A percentile compares a stretch with the other conserved stretches of the same genome.
Conservation (phyloP, 2,113 vertebrate genomes). For the Egretta garzetta region DNA sequence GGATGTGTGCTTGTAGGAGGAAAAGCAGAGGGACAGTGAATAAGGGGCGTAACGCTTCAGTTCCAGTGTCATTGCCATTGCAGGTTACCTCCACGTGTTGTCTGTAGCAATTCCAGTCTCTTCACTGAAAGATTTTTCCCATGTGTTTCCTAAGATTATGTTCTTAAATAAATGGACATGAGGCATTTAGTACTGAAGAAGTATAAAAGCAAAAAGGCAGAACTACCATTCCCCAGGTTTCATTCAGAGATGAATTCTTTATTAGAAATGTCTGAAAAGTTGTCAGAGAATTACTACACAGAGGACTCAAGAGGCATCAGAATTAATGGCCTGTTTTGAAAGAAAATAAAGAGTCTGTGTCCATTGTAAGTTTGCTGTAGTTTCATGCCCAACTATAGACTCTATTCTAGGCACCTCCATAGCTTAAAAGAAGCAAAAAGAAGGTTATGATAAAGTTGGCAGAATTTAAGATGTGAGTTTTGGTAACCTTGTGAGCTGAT, state of each 20-base stretch:
- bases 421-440: background rate
- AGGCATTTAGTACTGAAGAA: background rate
- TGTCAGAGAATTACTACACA: background rate
- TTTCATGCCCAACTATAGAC: background rate
- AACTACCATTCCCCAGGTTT: background rate
- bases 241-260: constrained; percentile 5
- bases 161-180: background rate
- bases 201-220: background rate
- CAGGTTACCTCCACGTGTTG: background rate
- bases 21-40: background rate
- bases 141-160: background rate
- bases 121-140: background rate
- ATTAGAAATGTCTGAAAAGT: constrained; percentile 17
- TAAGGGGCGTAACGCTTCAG: background rate
- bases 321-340: constrained; percentile 25
- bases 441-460: background rate
- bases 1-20: background rate
- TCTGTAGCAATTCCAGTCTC: background rate
- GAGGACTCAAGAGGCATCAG: background rate
- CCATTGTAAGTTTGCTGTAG: background rate
- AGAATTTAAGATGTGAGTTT: background rate
- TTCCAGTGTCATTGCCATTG: background rate
- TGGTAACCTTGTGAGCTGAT: background rate
- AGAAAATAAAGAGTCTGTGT: background rate
- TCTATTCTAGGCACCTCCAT: background rate